Conservation (phyloP, 2,888 invertebrate genomes). For the Morpho achilles region DNA sequence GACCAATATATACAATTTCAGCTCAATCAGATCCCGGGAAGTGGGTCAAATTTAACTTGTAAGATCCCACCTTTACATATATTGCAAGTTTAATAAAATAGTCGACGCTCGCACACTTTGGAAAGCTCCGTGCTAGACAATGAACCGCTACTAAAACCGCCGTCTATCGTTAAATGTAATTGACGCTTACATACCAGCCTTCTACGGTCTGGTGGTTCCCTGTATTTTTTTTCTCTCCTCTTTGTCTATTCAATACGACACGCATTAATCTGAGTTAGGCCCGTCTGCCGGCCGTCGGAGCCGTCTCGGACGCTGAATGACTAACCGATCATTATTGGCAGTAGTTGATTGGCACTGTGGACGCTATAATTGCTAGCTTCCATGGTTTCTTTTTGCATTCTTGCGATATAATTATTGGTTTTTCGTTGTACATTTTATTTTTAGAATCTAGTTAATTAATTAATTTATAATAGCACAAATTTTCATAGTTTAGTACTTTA, state of each 20-base stretch:
- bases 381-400: not conserved
- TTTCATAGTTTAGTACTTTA: too few species aligned
- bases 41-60: too few species aligned
- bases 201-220: constrained; percentile 58
- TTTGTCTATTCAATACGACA: constrained; percentile 27
- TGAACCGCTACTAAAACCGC: constrained; percentile 60
- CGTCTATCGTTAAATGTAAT: constrained; percentile 48
- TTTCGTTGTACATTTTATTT: not conserved
- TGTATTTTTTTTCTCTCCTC: constrained; percentile 33
- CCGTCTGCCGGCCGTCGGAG: constrained; percentile 17
- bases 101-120: constrained; percentile 2
- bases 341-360: constrained; percentile 13
- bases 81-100: too few species aligned
- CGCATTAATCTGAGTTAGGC: constrained; percentile 28
- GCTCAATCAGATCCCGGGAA: too few species aligned
- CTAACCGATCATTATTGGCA: constrained; percentile 17
- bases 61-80: too few species aligned
- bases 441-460: too few species aligned
- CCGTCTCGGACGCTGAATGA: constrained; percentile 23
- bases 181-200: constrained; percentile 50
- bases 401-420: constrained; percentile 1
- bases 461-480: too few species aligned
- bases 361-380: constrained; percentile 10
- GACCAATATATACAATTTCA: too few species aligned
- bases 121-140: constrained; percentile 44